Evolutionary conservation across 2,113 vertebrate genomes (phyloP).

Genomic region (Sphaerodactylus townsendi): DNA sequence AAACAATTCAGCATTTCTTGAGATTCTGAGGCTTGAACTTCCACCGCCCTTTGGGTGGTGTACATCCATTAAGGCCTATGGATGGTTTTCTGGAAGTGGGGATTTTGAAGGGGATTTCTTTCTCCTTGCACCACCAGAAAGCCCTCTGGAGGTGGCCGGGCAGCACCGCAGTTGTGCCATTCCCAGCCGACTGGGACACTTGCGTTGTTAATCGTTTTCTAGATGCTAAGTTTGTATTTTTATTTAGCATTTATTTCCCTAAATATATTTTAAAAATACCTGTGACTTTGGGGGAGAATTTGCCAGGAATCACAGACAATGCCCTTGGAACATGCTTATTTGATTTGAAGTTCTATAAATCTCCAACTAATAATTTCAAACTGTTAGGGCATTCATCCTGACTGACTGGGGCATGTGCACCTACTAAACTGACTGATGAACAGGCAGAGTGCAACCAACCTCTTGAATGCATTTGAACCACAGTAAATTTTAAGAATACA

Average conservation of each 20-base stretch:
- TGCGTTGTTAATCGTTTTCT: conserved; percentile 11
- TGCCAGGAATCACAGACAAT: neutral
- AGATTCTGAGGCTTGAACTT: too few species aligned
- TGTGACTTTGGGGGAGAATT: neutral
- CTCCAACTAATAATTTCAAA: conserved; percentile 56
- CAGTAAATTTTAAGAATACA: neutral
- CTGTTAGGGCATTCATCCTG: conserved; percentile 31
- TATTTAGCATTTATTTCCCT: conserved; percentile 16
- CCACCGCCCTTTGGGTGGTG: too few species aligned
- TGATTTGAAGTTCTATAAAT: conserved; percentile 36
- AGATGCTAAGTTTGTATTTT: neutral
- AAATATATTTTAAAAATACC: neutral
- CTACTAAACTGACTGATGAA: conserved; percentile 41
- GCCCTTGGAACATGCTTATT: conserved; percentile 19
- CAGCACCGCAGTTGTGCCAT: too few species aligned
- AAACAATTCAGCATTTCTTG: too few species aligned
- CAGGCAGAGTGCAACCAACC: neutral
- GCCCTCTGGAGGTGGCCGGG: too few species aligned
- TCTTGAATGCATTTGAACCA: conserved; percentile 29
- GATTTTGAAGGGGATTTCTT: too few species aligned
- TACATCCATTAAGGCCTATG: too few species aligned
- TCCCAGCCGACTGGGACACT: too few species aligned
- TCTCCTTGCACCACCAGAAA: too few species aligned
- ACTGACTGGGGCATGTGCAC: neutral
- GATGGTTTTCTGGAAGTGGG: too few species aligned